Evolutionary conservation across 2,888 invertebrate species (phyloP).

Genomic region (Habroteleia sp.): DNA sequence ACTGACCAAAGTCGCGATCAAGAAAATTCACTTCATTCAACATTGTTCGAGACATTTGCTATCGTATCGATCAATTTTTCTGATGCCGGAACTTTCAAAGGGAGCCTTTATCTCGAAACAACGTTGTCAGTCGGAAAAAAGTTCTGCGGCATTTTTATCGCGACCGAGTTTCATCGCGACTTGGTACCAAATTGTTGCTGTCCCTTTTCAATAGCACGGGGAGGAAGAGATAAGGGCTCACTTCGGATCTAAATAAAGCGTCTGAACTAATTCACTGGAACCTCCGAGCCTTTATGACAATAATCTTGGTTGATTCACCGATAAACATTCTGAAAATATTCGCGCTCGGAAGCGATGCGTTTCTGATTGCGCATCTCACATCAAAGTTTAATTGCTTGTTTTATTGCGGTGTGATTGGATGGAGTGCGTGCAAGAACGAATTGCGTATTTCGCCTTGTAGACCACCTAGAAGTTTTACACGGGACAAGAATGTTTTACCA

Average conservation of each 20-base stretch:
- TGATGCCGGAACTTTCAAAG: slow-evolving; percentile 50
- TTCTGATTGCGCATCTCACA: slow-evolving; percentile 39
- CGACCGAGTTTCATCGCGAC: slow-evolving; percentile 1
- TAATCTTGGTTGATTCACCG: slow-evolving; percentile 19
- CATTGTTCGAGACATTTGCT: slow-evolving; percentile 47
- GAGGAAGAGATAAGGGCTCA: slow-evolving; percentile 14
- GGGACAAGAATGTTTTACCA: slow-evolving; percentile 67
- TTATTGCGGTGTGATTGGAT: slow-evolving; percentile 47
- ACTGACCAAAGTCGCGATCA: slow-evolving; percentile 24
- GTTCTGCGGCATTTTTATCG: not conserved
- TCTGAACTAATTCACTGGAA: slow-evolving; percentile 28
- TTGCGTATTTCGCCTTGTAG: slow-evolving; percentile 58
- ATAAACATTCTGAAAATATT: slow-evolving; percentile 35
- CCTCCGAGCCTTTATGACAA: slow-evolving; percentile 26
- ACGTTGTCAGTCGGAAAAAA: slow-evolving; percentile 17
- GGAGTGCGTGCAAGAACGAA: slow-evolving; percentile 47
- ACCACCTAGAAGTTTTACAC: slow-evolving; percentile 68
- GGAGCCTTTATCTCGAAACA: slow-evolving; percentile 35
- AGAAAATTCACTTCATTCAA: slow-evolving; percentile 31
- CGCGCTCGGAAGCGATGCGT: slow-evolving; percentile 22
- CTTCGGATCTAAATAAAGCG: slow-evolving; percentile 26
- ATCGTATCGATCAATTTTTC: slow-evolving; percentile 51
- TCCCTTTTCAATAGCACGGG: slow-evolving; percentile 2
- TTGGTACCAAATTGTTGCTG: slow-evolving; percentile 19
- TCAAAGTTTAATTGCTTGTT: slow-evolving; percentile 60